Percentiles rank a stretch among this genome's conserved stretches.
These are phyloP conservation scores for Lerista edwardsae DNA, from an alignment of 2,797 vertebrate species.

Conservation along the genomic window DNA sequence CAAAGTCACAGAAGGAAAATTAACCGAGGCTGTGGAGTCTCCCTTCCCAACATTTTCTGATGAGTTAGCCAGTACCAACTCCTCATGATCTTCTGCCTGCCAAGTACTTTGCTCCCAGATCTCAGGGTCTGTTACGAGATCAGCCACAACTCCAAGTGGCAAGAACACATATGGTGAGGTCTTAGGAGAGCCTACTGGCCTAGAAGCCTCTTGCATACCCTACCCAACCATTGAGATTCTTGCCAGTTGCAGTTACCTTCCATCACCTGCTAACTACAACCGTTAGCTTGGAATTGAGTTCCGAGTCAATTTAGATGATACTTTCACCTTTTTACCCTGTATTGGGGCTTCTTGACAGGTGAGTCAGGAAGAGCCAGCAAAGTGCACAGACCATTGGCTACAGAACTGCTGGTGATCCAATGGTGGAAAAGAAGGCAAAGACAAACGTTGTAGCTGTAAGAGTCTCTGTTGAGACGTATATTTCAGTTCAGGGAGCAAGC, in stretches of 20 bases:
- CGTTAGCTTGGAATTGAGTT: not conserved
- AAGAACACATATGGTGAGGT: not conserved
- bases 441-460: too few relatives aligned
- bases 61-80: not conserved
- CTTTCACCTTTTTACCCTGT: not conserved
- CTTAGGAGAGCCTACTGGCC: not conserved
- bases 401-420: too few relatives aligned
- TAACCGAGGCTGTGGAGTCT: fast-evolving
- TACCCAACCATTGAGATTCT: not conserved
- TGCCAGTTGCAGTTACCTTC: not conserved
- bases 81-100: not conserved
- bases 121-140: not conserved
- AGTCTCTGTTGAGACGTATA: too few relatives aligned
- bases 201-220: not conserved
- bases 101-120: not conserved
- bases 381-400: too few relatives aligned
- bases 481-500: too few relatives aligned
- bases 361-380: too few relatives aligned
- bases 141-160: not conserved
- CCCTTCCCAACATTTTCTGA: not conserved
- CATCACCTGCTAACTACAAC: not conserved
- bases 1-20: constrained; percentile 1
- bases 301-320: not conserved
- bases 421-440: too few relatives aligned
- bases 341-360: too few relatives aligned